A percentile compares a stretch with the other conserved stretches of the same genome.
These are phyloP conservation scores for Hyposmocoma kahamanoa DNA, from an alignment of 1,140 invertebrate species.

Conservation along the genomic window DNA sequence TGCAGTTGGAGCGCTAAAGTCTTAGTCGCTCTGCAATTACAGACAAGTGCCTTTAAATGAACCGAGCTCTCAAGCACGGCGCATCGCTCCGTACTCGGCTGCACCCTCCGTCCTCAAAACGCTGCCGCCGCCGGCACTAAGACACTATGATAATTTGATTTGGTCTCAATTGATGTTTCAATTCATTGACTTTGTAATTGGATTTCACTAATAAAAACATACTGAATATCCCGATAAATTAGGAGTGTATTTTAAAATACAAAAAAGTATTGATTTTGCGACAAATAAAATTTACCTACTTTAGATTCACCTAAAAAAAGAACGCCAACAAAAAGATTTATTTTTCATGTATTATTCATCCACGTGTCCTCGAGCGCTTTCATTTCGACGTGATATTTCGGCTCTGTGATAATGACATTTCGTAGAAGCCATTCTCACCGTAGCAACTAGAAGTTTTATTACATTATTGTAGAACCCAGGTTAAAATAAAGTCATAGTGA, in stretches of 20 bases:
- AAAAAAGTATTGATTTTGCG: slow-evolving; percentile 40
- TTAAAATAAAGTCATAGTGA: no score
- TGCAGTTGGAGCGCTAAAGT: slow-evolving; percentile 49
- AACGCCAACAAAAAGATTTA: slow-evolving; percentile 59
- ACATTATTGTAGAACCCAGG: no score
- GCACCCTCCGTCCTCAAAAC: slow-evolving; percentile 39
- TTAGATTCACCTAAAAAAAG: slow-evolving; percentile 54
- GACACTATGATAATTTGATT: slow-evolving; percentile 59
- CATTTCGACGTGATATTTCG: slow-evolving; percentile 62
- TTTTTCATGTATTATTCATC: slow-evolving; percentile 70
- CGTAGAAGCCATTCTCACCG: slow-evolving; percentile 38
- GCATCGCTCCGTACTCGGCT: slow-evolving; percentile 62
- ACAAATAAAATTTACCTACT: slow-evolving; percentile 53
- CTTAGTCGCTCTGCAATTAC: slow-evolving; percentile 70
- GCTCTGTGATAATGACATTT: slow-evolving; percentile 63
- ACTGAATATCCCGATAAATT: no score
- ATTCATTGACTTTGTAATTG: no score
- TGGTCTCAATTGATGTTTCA: no score
- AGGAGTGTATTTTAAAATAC: slow-evolving; percentile 14
- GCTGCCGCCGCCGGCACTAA: slow-evolving; percentile 42
- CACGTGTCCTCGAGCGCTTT: slow-evolving; percentile 61
- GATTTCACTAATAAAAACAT: no score
- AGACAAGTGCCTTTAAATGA: slow-evolving; percentile 71
- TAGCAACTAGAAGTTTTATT: no score
- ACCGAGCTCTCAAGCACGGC: slow-evolving; percentile 69